A percentile compares a stretch with the other conserved stretches of the same genome.
phyloP scores from a whole-genome alignment of 92 coral and sea anemone species.

The Actinostola sp. region DNA sequence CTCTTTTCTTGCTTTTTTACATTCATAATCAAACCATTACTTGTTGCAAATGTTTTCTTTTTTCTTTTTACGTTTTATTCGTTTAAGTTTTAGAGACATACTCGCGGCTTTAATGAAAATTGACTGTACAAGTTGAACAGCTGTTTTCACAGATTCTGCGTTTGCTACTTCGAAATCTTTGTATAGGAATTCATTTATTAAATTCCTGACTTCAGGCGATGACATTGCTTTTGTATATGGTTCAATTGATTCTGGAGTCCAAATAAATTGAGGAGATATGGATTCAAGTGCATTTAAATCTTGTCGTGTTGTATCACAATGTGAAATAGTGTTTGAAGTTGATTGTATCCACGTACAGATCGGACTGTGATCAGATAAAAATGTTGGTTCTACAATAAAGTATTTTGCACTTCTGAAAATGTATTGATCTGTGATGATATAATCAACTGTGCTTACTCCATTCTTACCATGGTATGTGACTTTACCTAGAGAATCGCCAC shows the following conservation, averaged over 20 bases:
- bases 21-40: conserved; percentile 42
- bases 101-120: conserved; percentile 30
- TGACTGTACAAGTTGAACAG: conserved; percentile 29
- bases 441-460: conserved; percentile 46
- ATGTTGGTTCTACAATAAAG: conserved; percentile 33
- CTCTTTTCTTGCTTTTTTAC: conserved; percentile 29
- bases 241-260: conserved; percentile 29
- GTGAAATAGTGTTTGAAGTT: conserved; percentile 1
- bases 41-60: conserved; percentile 2
- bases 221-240: conserved; percentile 29
- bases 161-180: conserved; percentile 16
- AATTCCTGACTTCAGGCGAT: conserved; percentile 18
- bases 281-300: conserved; percentile 30
- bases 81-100: conserved; percentile 10
- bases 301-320: not conserved
- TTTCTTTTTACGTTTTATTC: conserved; percentile 7
- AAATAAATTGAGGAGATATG: conserved; percentile 30
- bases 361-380: conserved; percentile 39
- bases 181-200: conserved; percentile 23
- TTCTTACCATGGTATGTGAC: conserved; percentile 22
- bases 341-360: conserved; percentile 22
- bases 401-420: conserved; percentile 27
- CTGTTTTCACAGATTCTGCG: conserved; percentile 20
- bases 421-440: conserved; percentile 35
- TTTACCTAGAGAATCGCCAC: conserved; percentile 38